These are phyloP conservation scores for Euglossa dilemma DNA, from an alignment of 1,140 invertebrate genomes.

Conservation along the genomic window DNA sequence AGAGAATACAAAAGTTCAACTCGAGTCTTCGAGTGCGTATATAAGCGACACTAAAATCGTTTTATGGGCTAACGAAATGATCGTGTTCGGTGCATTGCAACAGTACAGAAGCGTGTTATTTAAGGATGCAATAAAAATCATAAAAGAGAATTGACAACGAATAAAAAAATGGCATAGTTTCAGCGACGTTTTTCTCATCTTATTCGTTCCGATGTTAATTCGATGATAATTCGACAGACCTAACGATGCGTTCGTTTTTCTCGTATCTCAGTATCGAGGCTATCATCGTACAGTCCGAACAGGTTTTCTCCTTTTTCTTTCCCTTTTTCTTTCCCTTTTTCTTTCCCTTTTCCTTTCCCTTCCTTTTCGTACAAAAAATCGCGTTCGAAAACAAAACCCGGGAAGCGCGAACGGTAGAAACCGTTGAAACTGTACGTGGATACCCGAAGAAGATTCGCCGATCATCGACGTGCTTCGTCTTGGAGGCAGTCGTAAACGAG, in stretches of 20 bases:
- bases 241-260: neutral
- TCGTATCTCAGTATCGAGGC: neutral
- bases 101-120: slow-evolving; percentile 50
- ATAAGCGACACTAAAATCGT: slow-evolving; percentile 36
- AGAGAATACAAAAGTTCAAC: neutral
- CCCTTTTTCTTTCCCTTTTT: too few species aligned
- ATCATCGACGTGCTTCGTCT: neutral
- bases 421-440: neutral
- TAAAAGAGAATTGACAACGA: slow-evolving; percentile 38
- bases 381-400: neutral
- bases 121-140: slow-evolving; percentile 39
- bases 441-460: neutral
- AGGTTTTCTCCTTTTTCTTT: neutral
- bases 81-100: slow-evolving; percentile 44
- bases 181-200: neutral
- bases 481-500: too few species aligned
- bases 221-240: slow-evolving; percentile 1
- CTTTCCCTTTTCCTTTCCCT: neutral
- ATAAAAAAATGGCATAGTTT: slow-evolving; percentile 14
- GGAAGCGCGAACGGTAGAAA: too few species aligned
- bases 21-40: slow-evolving; percentile 4
- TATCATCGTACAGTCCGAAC: neutral
- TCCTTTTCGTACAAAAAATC: too few species aligned
- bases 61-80: slow-evolving; percentile 25
- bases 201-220: neutral